A percentile compares a stretch with the other conserved stretches of the same genome.
These are phyloP conservation scores for Acromyrmex charruanus DNA, from an alignment of 1,140 invertebrate genomes.

Conservation along the genomic window DNA sequence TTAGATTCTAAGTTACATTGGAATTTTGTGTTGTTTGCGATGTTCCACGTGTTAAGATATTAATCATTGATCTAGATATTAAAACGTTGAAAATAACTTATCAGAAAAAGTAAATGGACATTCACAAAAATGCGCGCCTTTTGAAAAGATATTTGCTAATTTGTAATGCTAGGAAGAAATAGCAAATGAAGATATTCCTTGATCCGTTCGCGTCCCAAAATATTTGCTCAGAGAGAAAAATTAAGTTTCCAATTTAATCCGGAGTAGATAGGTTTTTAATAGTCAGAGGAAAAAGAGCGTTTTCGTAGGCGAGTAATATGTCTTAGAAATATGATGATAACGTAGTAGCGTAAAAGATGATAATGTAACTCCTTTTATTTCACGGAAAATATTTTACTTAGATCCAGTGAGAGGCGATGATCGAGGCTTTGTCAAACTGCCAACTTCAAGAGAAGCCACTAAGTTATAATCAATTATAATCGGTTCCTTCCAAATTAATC, in stretches of 20 bases:
- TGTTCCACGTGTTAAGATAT: slow-evolving; percentile 18
- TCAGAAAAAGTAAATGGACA: slow-evolving; percentile 45
- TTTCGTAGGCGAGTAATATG: slow-evolving; percentile 27
- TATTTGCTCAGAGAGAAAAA: background rate
- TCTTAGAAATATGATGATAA: slow-evolving; percentile 41
- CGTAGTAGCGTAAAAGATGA: slow-evolving; percentile 25
- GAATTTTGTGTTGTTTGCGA: slow-evolving; percentile 35
- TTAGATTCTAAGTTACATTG: background rate
- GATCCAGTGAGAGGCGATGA: slow-evolving; percentile 10
- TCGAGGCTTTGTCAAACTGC: slow-evolving; percentile 6
- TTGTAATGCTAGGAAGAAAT: slow-evolving; percentile 19
- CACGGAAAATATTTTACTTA: slow-evolving; percentile 22
- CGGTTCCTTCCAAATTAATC: slow-evolving; percentile 6
- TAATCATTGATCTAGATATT: slow-evolving; percentile 50
- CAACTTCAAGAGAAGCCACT: slow-evolving; percentile 15
- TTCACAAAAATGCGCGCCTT: slow-evolving; percentile 37
- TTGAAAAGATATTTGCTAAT: slow-evolving; percentile 55
- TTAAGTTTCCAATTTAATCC: slow-evolving; percentile 15
- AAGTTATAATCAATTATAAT: slow-evolving; percentile 21
- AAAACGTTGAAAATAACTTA: slow-evolving; percentile 46
- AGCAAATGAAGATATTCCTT: slow-evolving; percentile 34
- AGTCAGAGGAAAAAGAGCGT: slow-evolving; percentile 5
- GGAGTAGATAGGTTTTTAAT: slow-evolving; percentile 5
- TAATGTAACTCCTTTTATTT: slow-evolving; percentile 27
- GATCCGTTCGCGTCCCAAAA: slow-evolving; percentile 5